Conservation (phyloP, 2,888 invertebrate species). For the Dicyrtoma fusca region DNA sequence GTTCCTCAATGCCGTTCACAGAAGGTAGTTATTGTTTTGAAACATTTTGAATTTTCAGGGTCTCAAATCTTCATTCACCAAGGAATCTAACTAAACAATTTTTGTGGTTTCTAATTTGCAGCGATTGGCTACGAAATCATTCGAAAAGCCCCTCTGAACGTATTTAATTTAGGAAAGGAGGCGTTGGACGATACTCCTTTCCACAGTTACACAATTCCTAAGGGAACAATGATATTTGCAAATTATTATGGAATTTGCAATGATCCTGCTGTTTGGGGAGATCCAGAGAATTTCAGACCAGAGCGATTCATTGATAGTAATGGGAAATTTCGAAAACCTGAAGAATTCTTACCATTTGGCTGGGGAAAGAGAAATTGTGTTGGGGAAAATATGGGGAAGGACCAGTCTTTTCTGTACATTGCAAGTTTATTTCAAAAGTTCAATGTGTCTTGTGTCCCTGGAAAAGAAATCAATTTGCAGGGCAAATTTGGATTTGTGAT, state of each 20-base stretch:
- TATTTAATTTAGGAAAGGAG: neutral
- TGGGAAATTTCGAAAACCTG: neutral
- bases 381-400: neutral
- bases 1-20: neutral
- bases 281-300: slow-evolving; percentile 7
- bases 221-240: neutral
- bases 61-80: no score
- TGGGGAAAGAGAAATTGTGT: neutral
- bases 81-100: no score
- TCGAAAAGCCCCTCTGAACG: neutral
- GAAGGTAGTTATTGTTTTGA: no score
- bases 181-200: neutral
- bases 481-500: no score
- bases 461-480: no score
- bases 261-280: neutral
- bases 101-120: no score
- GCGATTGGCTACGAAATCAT: neutral
- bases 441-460: neutral
- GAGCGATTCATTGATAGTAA: neutral
- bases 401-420: neutral
- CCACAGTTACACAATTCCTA: neutral
- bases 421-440: neutral
- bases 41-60: no score
- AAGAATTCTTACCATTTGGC: neutral
- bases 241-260: neutral